Conservation (phyloP, 2,113 vertebrate genomes). For the Tetrao urogallus region DNA sequence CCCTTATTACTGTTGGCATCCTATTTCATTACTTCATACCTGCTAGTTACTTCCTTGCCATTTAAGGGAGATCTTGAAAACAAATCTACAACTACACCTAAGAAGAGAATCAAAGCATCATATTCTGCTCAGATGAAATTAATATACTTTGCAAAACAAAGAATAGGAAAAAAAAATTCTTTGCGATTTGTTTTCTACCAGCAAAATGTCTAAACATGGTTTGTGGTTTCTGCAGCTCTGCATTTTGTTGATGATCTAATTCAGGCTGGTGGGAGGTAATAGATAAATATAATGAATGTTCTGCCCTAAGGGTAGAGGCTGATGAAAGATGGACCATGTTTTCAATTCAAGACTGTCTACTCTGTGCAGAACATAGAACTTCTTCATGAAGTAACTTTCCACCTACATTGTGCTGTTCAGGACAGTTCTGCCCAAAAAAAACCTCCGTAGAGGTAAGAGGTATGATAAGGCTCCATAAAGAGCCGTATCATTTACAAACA, state of each 20-base stretch:
- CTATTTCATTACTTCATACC: background rate
- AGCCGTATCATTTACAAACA: background rate
- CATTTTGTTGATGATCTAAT: background rate
- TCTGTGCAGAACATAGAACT: background rate
- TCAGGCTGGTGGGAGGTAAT: background rate
- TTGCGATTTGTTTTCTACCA: background rate
- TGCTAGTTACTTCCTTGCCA: background rate
- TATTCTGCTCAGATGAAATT: background rate
- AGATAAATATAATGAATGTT: background rate
- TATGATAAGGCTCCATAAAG: too few species aligned
- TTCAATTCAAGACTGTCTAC: background rate
- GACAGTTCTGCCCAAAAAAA: background rate
- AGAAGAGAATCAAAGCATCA: background rate
- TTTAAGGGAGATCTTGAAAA: background rate
- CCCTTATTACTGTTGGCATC: background rate
- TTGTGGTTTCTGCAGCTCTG: background rate
- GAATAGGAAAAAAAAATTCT: background rate
- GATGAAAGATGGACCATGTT: background rate
- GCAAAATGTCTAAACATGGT: background rate
- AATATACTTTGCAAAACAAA: background rate
- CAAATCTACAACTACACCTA: background rate
- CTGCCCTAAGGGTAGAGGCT: background rate
- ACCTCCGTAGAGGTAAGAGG: background rate
- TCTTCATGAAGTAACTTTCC: accelerated
- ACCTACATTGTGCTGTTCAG: background rate